Evolutionary conservation across 1,140 invertebrate genomes (phyloP).

Genomic region (Drosophila varians): DNA sequence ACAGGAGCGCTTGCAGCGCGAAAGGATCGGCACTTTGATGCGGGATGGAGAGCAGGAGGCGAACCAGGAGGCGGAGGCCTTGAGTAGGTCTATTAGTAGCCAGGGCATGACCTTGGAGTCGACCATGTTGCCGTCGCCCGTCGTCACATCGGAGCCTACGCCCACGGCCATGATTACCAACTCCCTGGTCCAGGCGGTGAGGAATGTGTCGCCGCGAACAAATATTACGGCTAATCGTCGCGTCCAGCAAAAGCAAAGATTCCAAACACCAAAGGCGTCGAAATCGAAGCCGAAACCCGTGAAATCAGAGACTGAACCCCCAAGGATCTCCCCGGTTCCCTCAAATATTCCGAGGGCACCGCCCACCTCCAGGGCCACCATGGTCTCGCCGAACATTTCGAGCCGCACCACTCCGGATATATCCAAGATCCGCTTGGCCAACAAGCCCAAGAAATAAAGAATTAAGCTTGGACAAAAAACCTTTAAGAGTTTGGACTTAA

Average conservation of each 20-base stretch:
- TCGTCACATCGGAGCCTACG: not conserved
- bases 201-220: not conserved
- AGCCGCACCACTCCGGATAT: not conserved
- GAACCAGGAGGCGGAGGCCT: constrained; percentile 34
- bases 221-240: not conserved
- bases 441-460: constrained; percentile 30
- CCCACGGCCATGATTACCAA: not conserved
- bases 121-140: not conserved
- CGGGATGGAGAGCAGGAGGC: constrained; percentile 38
- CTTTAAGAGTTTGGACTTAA: too few species aligned
- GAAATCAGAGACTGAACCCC: not conserved
- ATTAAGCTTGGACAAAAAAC: too few species aligned
- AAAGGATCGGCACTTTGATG: constrained; percentile 38
- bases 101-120: constrained; percentile 45
- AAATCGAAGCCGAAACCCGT: not conserved
- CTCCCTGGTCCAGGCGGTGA: not conserved
- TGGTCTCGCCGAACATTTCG: constrained; percentile 2
- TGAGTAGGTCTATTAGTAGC: constrained; percentile 54
- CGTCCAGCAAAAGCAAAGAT: not conserved
- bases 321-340: not conserved
- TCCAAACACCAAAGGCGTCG: not conserved
- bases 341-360: constrained; percentile 9
- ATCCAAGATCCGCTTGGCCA: constrained; percentile 30
- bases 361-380: constrained; percentile 23
- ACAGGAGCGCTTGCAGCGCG: constrained; percentile 21